These are phyloP conservation scores for Lucilia cuprina DNA, from an alignment of 1,140 invertebrate species.

Conservation along the genomic window DNA sequence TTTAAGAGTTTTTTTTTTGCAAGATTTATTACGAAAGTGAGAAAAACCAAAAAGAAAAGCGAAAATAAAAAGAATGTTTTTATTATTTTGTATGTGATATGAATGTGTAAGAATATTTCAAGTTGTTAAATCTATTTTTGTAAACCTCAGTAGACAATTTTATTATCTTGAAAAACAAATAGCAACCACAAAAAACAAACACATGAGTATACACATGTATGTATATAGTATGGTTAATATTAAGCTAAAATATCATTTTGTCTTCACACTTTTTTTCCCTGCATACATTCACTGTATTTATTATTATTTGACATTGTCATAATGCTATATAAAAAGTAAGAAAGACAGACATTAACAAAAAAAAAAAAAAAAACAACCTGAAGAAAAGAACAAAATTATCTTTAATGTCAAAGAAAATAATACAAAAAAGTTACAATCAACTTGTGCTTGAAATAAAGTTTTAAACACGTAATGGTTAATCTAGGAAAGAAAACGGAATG, in stretches of 20 bases:
- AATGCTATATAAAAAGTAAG: not conserved
- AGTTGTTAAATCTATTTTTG: not conserved
- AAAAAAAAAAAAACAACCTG: not conserved
- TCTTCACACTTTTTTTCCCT: not conserved
- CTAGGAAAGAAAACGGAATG: not conserved
- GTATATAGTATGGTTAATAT: not conserved
- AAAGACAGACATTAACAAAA: not conserved
- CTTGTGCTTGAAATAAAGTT: not conserved
- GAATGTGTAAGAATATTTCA: not conserved
- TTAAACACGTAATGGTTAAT: slow-evolving; percentile 7
- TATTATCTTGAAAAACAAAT: not conserved
- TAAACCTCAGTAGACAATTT: not conserved
- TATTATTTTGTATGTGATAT: slow-evolving; percentile 12
- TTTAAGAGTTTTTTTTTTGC: not conserved
- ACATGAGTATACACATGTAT: not conserved
- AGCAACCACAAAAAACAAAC: not conserved
- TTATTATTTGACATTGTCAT: not conserved
- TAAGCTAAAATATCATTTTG: not conserved
- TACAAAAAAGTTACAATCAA: not conserved
- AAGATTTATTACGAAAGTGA: not conserved
- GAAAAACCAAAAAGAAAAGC: not conserved
- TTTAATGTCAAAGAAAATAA: not conserved
- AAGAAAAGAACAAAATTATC: not conserved
- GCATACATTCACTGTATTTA: not conserved
- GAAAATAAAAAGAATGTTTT: not conserved